Conservation (phyloP, 2,888 invertebrate genomes). For the Dilophus febrilis region DNA sequence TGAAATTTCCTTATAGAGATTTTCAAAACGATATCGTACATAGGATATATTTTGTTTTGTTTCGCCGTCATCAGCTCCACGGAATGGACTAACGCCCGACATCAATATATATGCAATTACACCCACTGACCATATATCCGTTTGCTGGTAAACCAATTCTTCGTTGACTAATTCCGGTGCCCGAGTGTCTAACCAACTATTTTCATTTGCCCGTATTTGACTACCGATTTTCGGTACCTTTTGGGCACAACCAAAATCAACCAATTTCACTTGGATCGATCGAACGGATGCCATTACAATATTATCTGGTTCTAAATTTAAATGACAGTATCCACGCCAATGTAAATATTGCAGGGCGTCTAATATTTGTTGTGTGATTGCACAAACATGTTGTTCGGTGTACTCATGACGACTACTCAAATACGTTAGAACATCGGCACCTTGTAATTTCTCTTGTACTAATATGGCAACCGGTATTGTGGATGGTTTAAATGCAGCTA, state of each 20-base stretch:
- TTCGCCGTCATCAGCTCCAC: conserved; percentile 62
- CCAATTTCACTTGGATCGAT: conserved; percentile 71
- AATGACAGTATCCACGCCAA: conserved; percentile 77
- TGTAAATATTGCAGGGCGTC: conserved; percentile 90
- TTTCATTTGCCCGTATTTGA: conserved; percentile 39
- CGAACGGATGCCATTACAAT: conserved; percentile 78
- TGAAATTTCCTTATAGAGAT: conserved; percentile 84
- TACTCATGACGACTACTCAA: conserved; percentile 79
- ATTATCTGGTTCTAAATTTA: conserved; percentile 89
- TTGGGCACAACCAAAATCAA: conserved; percentile 81
- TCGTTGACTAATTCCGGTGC: conserved; percentile 81
- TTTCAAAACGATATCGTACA: conserved; percentile 84
- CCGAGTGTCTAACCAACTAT: conserved; percentile 55
- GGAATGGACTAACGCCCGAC: conserved; percentile 85
- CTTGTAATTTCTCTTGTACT: conserved; percentile 70
- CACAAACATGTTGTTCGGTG: conserved; percentile 80
- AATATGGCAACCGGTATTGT: conserved; percentile 52
- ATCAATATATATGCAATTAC: conserved; percentile 81
- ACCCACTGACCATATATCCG: conserved; percentile 93
- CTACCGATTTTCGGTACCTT: conserved; percentile 64
- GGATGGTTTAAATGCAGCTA: conserved; percentile 53
- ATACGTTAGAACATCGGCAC: conserved; percentile 80
- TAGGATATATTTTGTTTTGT: conserved; percentile 82
- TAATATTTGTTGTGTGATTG: conserved; percentile 68
- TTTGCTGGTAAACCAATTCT: conserved; percentile 74